Base-by-base conservation (phyloP, 2,797 vertebrate genomes). In the Hafferia zeledoni region DNA sequence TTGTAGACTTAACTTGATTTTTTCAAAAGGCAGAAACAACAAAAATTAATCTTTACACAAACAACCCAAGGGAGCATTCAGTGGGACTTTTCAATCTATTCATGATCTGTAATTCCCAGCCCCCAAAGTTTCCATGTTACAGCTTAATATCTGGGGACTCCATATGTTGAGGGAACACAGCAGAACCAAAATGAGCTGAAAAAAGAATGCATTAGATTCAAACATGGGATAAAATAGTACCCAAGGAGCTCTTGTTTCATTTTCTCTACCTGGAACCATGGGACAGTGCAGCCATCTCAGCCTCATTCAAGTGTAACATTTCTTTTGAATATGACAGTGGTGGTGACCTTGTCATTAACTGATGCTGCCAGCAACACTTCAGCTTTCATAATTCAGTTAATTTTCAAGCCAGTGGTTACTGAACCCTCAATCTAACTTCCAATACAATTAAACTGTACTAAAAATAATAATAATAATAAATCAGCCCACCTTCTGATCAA, bases 301-400 rank as follows among this genome's bases (percentile, higher is more conserved):
- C 94, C 97, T 97, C 98, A 98, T 95, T 98, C 97, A 98, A 98
- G 97, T 98, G 98, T 98, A 97, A 98, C 98, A 97, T 97, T 98
- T 98, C 97, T 97, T 98, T 97, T 97, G 96, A 98, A 97, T 98
- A 96, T 98, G 98, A 98, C 97, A 98, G 97, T 96, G 95, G 96
- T 89, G 78, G 96, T 37, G 97, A 98, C 98, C 98, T 98, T 98
- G 98, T 98, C 98, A 98, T 98, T 98, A 98, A 97, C 96, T 97
- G 97, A 97, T 96, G 97, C 96, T 97, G 93, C 95, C 79, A 97
- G 97, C 95, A 97, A 96, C 94, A 96, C 94, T 97, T 97, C 97
- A 96, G 97, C 95, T 97, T 98, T 98, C 92, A 96, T 98, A 98
- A 98, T 98, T 97, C 97, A 96, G 97, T 98, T 98, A 98, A 98